phyloP scores from a whole-genome alignment of 2,888 invertebrate genomes.

The Sinelater perroti region DNA sequence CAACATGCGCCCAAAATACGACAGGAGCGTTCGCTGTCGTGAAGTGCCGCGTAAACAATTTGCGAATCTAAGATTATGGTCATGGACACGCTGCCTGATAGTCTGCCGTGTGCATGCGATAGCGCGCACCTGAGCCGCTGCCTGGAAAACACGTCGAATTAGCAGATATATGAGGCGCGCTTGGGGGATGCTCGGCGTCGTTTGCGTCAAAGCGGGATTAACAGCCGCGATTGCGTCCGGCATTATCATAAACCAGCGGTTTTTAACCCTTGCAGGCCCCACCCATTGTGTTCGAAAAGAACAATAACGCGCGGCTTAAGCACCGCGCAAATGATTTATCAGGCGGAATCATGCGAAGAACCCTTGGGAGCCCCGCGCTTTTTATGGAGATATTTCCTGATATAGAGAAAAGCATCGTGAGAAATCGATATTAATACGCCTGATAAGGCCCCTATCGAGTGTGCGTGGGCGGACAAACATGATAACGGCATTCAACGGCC shows the following conservation, averaged over 20 bases:
- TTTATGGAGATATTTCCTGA: constrained; percentile 29
- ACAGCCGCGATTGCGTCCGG: constrained; percentile 13
- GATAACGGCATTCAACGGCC: constrained; percentile 37
- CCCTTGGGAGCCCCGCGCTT: constrained; percentile 30
- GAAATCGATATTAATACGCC: constrained; percentile 35
- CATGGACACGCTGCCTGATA: too few relatives aligned
- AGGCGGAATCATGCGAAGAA: constrained; percentile 24
- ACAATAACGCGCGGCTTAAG: constrained; percentile 21
- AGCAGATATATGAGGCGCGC: constrained; percentile 1
- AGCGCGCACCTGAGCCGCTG: too few relatives aligned
- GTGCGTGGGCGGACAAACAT: constrained; percentile 35
- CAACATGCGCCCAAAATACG: too few relatives aligned
- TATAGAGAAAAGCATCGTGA: constrained; percentile 31
- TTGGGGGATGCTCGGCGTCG: constrained; percentile 12
- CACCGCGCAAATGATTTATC: constrained; percentile 30
- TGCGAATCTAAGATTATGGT: too few relatives aligned
- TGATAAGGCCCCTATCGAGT: constrained; percentile 33
- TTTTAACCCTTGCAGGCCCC: constrained; percentile 31
- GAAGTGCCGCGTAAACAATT: too few relatives aligned
- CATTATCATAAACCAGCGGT: constrained; percentile 21
- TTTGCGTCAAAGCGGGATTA: constrained; percentile 23
- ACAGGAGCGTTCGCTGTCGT: too few relatives aligned
- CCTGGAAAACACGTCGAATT: neutral
- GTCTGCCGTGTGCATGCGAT: too few relatives aligned
- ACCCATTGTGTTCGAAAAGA: constrained; percentile 28